Percentiles rank a stretch among this genome's conserved stretches.
phyloP scores from a whole-genome alignment of 2,888 invertebrate species.

The Hypomecis atomaria region DNA sequence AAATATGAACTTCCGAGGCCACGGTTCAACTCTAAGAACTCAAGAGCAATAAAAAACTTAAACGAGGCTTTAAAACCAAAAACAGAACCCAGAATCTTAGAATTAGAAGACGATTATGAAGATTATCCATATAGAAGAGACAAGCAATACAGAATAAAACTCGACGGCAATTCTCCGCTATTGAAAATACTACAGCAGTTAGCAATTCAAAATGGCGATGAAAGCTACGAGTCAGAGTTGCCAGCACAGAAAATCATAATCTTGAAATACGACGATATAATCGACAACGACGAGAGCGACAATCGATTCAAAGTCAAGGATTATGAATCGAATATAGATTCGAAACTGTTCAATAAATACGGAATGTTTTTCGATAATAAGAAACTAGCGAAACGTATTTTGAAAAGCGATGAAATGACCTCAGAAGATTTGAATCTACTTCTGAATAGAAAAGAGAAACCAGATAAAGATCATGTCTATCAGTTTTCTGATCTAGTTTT shows the following conservation, averaged over 20 bases:
- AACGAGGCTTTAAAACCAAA: neutral
- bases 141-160: neutral
- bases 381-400: neutral
- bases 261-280: neutral
- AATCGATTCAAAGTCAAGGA: neutral
- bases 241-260: no score
- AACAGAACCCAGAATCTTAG: neutral
- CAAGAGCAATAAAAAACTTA: neutral
- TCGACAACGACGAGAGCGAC: neutral
- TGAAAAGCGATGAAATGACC: neutral
- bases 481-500: conserved; percentile 27
- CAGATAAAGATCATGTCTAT: neutral
- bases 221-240: no score
- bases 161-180: no score
- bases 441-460: neutral
- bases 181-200: no score
- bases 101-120: neutral
- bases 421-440: neutral
- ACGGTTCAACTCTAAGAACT: neutral
- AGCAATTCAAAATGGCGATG: no score
- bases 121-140: neutral
- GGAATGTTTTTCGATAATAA: neutral
- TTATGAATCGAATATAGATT: no score
- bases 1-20: conserved; percentile 8
- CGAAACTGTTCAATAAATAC: conserved; percentile 19